Evolutionary conservation across 2,113 vertebrate species (phyloP), one percentile per base, ranked within the genome.

Genomic region (Pagrus major): DNA sequence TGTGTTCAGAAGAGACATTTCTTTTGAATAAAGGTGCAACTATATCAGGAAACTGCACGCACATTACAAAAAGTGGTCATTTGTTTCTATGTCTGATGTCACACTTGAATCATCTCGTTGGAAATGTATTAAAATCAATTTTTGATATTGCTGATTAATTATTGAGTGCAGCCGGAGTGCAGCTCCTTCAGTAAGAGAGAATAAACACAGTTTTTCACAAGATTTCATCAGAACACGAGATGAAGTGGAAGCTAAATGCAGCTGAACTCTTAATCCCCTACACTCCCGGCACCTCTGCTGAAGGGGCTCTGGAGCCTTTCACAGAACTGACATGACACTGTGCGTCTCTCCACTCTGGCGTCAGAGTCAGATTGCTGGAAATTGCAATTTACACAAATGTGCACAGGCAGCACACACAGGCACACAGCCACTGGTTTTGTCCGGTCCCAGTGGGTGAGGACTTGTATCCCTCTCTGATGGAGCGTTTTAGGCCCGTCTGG

Each of bases 181-280:
- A 27, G 49, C 44, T 70, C 39, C 42, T 54, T 63, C 3, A 44
- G 55, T 11, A 37, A 54, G 5, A 80, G 46, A 29, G 64, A 71
- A 23, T 25, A 78, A 74, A 83, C 59, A 41, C 47, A 71, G 83
- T 73, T 81, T 88, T 86, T 86, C 71, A 84, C 55, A 72, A 76
- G 54, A 84, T 78, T 75, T 87, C 56, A 82, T 81, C 65, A 86
- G 73, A 81, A 71, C 67, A 71, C 23, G 55, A 58, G 46, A 66
- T 12, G 9, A 72, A 69, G 68, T 68, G 27, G 29, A 73, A 63
- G 51, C 74, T 81, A 84, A 87, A 78, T 60, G 67, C 11, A 60
- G 70, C 42, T 64, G 51, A 58, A 56, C 56, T 59, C 49, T 76
- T 81, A 51, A 74, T 84, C 72, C 49, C 15, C 10, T 55, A 67